Conservation (phyloP, 2,113 vertebrate species). For the Epinephelus lanceolatus region DNA sequence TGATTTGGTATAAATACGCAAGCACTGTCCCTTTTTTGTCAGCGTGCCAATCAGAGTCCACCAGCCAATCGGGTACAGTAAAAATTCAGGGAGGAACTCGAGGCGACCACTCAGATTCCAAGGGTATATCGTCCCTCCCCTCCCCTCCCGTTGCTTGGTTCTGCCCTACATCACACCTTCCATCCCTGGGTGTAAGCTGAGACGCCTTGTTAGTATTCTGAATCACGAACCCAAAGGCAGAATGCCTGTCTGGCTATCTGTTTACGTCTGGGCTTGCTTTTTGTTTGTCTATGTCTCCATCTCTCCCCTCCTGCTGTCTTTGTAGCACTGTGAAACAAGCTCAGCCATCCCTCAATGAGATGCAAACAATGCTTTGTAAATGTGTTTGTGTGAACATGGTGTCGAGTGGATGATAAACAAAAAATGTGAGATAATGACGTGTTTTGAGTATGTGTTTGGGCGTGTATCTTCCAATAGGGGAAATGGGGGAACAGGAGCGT, state of each 20-base stretch:
- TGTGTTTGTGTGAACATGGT: conserved; percentile 59
- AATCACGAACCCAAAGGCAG: conserved; percentile 63
- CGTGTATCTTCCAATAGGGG: conserved; percentile 32
- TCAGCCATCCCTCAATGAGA: conserved; percentile 66
- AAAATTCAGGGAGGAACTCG: conserved; percentile 22
- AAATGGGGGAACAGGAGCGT: conserved; percentile 28
- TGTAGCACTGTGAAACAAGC: conserved; percentile 61
- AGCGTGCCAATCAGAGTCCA: not conserved
- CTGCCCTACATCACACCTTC: conserved; percentile 58
- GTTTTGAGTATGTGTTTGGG: conserved; percentile 42
- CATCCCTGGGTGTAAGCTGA: conserved; percentile 55
- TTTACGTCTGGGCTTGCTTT: conserved; percentile 70
- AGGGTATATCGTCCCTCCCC: conserved; percentile 54
- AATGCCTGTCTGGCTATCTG: conserved; percentile 72
- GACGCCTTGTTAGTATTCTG: conserved; percentile 78
- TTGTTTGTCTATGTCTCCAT: conserved; percentile 65
- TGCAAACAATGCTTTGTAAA: conserved; percentile 71
- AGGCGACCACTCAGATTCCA: conserved; percentile 56
- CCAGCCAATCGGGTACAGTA: conserved; percentile 16
- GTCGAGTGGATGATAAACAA: conserved; percentile 56
- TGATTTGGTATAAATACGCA: not conserved
- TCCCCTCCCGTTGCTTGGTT: conserved; percentile 19
- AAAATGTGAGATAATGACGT: conserved; percentile 60
- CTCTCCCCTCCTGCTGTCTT: conserved; percentile 47
- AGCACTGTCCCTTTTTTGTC: conserved; percentile 3